Percentiles rank a stretch among this genome's conserved stretches.
These are phyloP conservation scores for Catocala nupta DNA, from an alignment of 2,888 invertebrate species.

Conservation along the genomic window DNA sequence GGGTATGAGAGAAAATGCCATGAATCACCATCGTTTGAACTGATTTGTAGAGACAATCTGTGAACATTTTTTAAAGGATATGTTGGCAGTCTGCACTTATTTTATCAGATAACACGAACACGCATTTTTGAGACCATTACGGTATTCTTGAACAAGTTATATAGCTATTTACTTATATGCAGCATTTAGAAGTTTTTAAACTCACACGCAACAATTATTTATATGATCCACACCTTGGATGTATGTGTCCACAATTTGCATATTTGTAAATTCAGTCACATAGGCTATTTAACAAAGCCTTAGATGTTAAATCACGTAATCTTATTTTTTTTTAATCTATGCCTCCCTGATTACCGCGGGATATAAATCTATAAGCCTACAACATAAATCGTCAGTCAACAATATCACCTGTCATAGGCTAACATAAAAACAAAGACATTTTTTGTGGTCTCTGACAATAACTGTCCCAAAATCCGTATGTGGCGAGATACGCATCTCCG, in stretches of 20 bases:
- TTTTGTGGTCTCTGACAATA: conserved; percentile 47
- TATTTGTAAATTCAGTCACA: too few species aligned
- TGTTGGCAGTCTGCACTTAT: neutral
- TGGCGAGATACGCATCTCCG: conserved; percentile 67
- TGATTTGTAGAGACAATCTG: conserved; percentile 8
- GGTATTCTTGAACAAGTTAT: too few species aligned
- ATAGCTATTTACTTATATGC: too few species aligned
- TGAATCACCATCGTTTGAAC: conserved; percentile 15
- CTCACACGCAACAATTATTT: too few species aligned
- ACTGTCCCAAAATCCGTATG: conserved; percentile 63
- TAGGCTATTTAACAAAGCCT: too few species aligned
- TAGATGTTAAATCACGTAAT: too few species aligned
- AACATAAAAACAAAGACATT: conserved; percentile 22
- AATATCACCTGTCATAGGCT: conserved; percentile 12
- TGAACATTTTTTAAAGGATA: neutral
- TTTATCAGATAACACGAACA: neutral
- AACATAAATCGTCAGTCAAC: neutral
- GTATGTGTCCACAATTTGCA: too few species aligned
- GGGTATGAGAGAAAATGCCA: conserved; percentile 7
- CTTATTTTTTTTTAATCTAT: too few species aligned
- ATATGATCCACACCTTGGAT: too few species aligned
- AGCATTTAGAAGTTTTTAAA: too few species aligned
- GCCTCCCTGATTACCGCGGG: too few species aligned
- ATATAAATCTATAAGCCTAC: neutral
- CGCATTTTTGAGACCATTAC: too few species aligned